A percentile compares a stretch with the other conserved stretches of the same genome.
phyloP scores from a whole-genome alignment of 2,797 vertebrate species.

The Champsocephalus gunnari region DNA sequence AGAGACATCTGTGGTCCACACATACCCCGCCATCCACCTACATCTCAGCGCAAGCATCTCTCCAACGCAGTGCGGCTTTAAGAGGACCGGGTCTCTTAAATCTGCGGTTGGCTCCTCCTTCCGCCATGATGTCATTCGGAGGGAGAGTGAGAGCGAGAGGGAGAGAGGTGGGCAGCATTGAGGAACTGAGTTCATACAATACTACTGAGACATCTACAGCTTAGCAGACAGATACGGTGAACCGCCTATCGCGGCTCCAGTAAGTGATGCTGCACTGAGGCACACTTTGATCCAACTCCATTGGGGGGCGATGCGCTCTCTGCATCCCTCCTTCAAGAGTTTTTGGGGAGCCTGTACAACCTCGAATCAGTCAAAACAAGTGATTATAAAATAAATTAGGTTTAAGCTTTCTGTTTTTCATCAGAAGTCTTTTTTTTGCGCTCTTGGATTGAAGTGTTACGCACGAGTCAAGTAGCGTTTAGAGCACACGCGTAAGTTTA shows the following conservation, averaged over 20 bases:
- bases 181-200: constrained; percentile 86
- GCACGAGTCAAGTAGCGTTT: constrained; percentile 50
- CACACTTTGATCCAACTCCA: constrained; percentile 84
- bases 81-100: constrained; percentile 80
- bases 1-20: constrained; percentile 60
- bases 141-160: constrained; percentile 77
- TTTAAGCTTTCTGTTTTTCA: constrained; percentile 45
- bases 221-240: constrained; percentile 84
- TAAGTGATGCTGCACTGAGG: constrained; percentile 87
- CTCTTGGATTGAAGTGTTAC: constrained; percentile 73
- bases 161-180: constrained; percentile 82
- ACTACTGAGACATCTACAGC: constrained; percentile 87
- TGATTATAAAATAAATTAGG: constrained; percentile 57
- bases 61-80: constrained; percentile 86
- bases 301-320: constrained; percentile 77
- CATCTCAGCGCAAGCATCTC: constrained; percentile 68
- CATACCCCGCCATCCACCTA: constrained; percentile 52
- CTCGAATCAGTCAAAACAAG: constrained; percentile 67
- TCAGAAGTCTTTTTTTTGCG: constrained; percentile 40
- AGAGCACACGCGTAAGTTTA: constrained; percentile 51
- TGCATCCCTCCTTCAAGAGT: constrained; percentile 70
- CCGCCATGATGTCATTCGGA: constrained; percentile 88
- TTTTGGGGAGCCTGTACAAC: constrained; percentile 54
- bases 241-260: constrained; percentile 84
- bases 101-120: constrained; percentile 84